Base-by-base conservation (phyloP, 2,797 vertebrate genomes). In the Cynopterus sphinx region DNA sequence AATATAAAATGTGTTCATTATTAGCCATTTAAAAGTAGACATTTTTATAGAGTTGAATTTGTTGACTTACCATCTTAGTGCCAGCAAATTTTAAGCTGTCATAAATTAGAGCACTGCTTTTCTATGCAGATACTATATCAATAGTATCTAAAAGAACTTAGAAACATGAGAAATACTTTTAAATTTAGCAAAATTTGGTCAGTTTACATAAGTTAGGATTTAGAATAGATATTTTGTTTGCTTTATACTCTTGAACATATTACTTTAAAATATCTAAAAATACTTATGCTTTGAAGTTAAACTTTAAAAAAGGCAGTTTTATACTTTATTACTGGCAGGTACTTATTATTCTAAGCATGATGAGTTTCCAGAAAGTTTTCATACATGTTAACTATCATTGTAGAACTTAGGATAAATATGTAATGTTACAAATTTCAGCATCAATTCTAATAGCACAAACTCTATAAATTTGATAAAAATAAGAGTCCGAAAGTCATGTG, bases 391-490 rank as follows among this genome's bases (percentile, higher is more conserved):
- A 61, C 43, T 46, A 9, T 46, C 39, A 39, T 39, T 36, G 9
- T 63, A 17, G n/a, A 46, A 55, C 55, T 51, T 24, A 53, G 46
- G 8, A 43, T 87, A 87, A 68, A 82, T 82, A 46, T 5, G 3
- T 74, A 87, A 28, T 77, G n/a, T 55, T 39, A 41, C 6, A 49
- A 6, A 49, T 51, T 87, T 16, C 41, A 88, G 57, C 43, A 51
- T 36, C 55, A 36, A 63, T 24, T 87, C 26, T 53, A 36, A 68
- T 68, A 43, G 10, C 55, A 59, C 33, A 24, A 83, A 31, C 41
- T 91, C 9, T 73, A 28, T 96, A 81, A 68, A 68, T 85, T 90
- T 86, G 24, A 33, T 92, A 74, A 87, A 39, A 89, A 33, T 92
- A 67, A 87, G 49, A 89, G 17, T 68, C 63, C 79, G 31, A 68